Percentiles rank a stretch among this genome's conserved stretches.
These are phyloP conservation scores for Euleptes europaea DNA, from an alignment of 2,113 vertebrate species.

Conservation along the genomic window DNA sequence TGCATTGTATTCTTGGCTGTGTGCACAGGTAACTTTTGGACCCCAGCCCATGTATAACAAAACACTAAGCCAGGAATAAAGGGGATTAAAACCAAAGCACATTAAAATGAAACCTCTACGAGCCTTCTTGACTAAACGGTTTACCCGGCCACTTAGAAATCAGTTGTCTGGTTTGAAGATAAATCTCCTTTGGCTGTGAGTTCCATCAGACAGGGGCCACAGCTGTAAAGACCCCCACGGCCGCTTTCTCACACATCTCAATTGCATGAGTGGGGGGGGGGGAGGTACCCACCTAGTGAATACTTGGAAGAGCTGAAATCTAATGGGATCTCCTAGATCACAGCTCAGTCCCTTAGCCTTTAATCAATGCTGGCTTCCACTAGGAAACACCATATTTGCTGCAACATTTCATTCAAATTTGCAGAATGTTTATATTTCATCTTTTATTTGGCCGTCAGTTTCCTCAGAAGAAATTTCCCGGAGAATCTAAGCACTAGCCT, in stretches of 20 bases:
- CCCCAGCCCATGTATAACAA: neutral
- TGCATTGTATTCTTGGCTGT: neutral
- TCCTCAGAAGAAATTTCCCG: too few species aligned
- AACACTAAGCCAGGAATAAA: neutral
- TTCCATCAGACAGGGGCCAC: neutral
- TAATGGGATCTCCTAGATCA: too few species aligned
- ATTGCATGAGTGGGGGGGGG: too few species aligned
- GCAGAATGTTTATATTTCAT: neutral
- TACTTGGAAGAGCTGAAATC: too few species aligned
- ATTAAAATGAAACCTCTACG: neutral
- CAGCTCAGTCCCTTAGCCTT: too few species aligned
- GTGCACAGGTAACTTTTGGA: neutral
- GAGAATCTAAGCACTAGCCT: neutral
- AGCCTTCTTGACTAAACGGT: neutral
- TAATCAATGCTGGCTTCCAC: too few species aligned
- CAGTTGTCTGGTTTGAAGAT: neutral
- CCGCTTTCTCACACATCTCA: too few species aligned
- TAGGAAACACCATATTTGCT: too few species aligned
- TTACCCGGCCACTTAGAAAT: neutral
- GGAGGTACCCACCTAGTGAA: too few species aligned
- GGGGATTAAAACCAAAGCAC: neutral
- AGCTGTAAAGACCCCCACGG: too few species aligned
- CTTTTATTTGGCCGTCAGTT: neutral
- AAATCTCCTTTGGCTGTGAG: neutral
- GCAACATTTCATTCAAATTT: neutral